Evolutionary conservation across 1,140 invertebrate species (phyloP).

Genomic region (Nasonia giraulti): DNA sequence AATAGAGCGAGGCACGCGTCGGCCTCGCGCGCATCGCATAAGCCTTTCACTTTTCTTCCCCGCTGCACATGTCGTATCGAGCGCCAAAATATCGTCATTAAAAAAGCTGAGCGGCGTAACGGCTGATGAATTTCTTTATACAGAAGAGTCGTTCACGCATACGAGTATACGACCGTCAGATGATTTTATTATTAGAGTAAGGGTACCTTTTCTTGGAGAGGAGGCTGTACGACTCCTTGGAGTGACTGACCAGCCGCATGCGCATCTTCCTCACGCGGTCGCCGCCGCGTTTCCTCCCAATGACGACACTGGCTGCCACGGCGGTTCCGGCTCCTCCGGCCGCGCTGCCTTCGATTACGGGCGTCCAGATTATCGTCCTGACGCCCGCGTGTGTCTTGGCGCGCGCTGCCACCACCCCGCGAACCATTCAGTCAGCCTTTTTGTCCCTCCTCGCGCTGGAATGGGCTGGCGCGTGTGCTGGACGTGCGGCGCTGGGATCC

Average conservation of each 20-base stretch:
- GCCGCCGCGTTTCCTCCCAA: constrained; percentile 48
- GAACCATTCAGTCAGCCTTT: constrained; percentile 31
- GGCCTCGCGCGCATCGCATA: not conserved
- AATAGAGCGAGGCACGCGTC: not conserved
- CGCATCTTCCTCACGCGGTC: constrained; percentile 66
- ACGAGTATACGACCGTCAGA: not conserved
- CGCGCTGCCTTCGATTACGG: constrained; percentile 63
- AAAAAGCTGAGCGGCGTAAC: not conserved
- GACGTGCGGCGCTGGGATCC: not conserved
- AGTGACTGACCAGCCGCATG: constrained; percentile 66
- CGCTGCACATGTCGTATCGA: not conserved
- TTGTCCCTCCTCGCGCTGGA: not conserved
- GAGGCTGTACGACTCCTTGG: constrained; percentile 69
- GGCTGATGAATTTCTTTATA: too few species aligned
- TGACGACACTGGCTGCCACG: constrained; percentile 56
- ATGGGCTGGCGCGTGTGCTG: not conserved
- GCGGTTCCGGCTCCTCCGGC: constrained; percentile 32
- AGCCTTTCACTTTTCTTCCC: constrained; percentile 22
- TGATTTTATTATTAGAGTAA: not conserved
- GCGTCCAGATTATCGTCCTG: constrained; percentile 60
- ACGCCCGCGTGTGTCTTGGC: constrained; percentile 37
- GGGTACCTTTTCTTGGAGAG: constrained; percentile 68
- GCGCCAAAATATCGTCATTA: not conserved
- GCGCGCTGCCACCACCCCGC: constrained; percentile 7
- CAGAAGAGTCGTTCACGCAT: too few species aligned